A percentile compares a stretch with the other conserved stretches of the same genome.
phyloP scores from a whole-genome alignment of 2,888 invertebrate genomes.

The Deroplatys truncata region DNA sequence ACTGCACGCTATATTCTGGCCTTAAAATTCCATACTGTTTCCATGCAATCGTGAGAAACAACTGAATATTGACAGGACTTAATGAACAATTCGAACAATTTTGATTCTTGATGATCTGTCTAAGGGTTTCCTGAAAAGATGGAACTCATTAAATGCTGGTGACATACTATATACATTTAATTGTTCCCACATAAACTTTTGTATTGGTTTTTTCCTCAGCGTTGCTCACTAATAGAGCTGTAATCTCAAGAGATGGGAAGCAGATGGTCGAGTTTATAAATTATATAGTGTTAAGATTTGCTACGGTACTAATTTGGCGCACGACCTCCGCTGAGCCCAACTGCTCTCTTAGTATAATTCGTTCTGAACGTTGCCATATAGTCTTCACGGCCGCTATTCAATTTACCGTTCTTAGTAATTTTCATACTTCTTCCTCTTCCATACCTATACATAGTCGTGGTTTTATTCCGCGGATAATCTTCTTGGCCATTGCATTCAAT shows the following conservation, averaged over 20 bases:
- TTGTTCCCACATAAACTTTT: too few species aligned
- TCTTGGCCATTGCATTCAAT: background rate
- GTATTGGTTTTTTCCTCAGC: background rate
- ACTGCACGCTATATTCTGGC: too few species aligned
- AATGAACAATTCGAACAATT: too few species aligned
- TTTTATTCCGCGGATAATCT: background rate
- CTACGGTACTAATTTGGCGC: background rate
- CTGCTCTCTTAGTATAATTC: background rate
- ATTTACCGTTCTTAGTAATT: background rate
- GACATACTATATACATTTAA: too few species aligned
- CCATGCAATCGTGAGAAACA: too few species aligned
- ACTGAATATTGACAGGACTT: too few species aligned
- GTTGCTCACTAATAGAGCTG: background rate
- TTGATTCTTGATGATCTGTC: too few species aligned
- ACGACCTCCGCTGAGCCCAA: background rate
- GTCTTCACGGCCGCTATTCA: background rate
- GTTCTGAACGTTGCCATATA: background rate
- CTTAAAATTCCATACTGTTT: too few species aligned
- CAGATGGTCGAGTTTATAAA: background rate
- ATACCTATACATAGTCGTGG: background rate
- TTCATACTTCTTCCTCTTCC: background rate
- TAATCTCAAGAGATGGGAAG: background rate
- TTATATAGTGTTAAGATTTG: background rate
- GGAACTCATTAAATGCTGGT: too few species aligned
- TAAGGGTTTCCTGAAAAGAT: too few species aligned